Conservation (phyloP, 2,797 vertebrate species). For the Cossypha niveicapilla region DNA sequence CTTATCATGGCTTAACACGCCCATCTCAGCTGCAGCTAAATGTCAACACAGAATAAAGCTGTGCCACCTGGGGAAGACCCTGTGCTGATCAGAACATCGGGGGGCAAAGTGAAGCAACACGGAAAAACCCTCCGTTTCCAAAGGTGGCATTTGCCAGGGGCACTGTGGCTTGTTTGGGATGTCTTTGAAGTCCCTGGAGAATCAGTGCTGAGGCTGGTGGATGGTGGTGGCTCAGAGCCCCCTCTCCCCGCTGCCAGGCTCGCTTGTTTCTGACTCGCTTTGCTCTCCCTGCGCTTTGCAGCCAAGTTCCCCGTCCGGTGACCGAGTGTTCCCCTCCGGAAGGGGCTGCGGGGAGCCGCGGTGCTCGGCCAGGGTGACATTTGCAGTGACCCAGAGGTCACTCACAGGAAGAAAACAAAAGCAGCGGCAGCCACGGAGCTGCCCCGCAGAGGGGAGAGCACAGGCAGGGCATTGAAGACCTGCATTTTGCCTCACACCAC, state of each 20-base stretch:
- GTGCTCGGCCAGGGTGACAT: not conserved
- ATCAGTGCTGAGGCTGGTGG: fast-evolving
- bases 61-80: not conserved
- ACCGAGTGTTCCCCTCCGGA: not conserved
- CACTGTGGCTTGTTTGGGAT: fast-evolving
- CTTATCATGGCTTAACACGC: not conserved
- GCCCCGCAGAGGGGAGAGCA: not conserved
- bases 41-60: not conserved
- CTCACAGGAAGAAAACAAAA: conserved; percentile 2
- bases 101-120: not conserved
- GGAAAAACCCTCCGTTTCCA: not conserved
- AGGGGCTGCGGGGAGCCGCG: not conserved
- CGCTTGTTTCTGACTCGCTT: not conserved
- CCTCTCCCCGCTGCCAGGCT: fast-evolving
- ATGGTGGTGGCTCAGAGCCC: fast-evolving
- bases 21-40: not conserved
- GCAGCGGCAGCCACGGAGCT: not conserved
- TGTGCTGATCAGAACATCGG: fast-evolving
- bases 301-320: not conserved
- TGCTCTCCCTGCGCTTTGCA: not conserved
- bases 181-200: not conserved
- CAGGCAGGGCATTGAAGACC: not conserved
- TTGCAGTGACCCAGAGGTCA: not conserved
- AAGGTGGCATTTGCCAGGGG: not conserved
- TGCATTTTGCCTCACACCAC: not conserved